phyloP scores from a whole-genome alignment of 2,888 invertebrate genomes.

The Tetragnatha montana region DNA sequence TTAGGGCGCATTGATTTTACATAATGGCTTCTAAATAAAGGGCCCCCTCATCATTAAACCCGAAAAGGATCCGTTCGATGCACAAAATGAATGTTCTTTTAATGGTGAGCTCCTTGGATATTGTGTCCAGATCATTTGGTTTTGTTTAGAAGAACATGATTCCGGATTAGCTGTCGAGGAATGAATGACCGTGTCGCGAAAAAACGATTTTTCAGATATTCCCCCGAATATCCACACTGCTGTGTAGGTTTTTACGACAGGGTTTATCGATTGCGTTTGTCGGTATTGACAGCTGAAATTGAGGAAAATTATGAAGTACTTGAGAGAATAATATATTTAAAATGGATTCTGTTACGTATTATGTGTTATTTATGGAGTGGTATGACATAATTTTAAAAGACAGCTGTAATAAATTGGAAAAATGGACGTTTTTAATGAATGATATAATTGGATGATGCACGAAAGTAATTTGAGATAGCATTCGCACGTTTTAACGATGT shows the following conservation, averaged over 20 bases:
- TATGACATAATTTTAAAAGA: background rate
- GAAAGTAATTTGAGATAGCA: too few relatives aligned
- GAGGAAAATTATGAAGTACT: background rate
- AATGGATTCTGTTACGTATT: too few relatives aligned
- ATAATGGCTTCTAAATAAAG: constrained; percentile 45
- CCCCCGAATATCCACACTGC: background rate
- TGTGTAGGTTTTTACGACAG: background rate
- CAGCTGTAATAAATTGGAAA: background rate
- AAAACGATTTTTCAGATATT: background rate
- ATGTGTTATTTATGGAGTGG: background rate
- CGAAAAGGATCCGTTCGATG: background rate
- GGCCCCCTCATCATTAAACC: constrained; percentile 27
- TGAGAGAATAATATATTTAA: background rate
- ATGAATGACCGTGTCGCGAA: background rate
- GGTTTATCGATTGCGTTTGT: background rate
- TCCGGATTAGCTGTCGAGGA: background rate
- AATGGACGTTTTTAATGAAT: background rate
- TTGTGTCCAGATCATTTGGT: constrained; percentile 34
- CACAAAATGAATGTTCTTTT: constrained; percentile 38
- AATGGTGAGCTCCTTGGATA: constrained; percentile 24
- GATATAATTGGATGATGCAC: too few relatives aligned
- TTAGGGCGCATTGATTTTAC: constrained; percentile 26
- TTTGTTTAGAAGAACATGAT: constrained; percentile 34
- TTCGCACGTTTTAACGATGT: too few relatives aligned
- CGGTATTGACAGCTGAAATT: background rate